Evolutionary conservation across 2,113 vertebrate genomes (phyloP), one percentile per base, ranked within the genome.

Genomic region (Laterallus jamaicensis): DNA sequence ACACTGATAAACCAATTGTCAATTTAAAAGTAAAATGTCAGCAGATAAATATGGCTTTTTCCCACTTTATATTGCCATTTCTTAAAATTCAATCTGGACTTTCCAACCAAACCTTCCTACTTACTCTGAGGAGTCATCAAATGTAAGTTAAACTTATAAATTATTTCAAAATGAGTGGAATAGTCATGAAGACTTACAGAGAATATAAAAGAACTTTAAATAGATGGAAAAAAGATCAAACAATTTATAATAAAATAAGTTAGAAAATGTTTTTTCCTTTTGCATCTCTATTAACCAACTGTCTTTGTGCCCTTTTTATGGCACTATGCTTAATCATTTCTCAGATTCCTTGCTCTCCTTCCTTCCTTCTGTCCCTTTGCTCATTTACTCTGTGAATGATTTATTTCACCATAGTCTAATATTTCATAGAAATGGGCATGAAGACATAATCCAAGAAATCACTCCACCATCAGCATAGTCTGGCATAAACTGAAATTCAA

Each of bases 1-100:
- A 86, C 78, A 95, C 78, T 94, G 71, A 84, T 31, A 96, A 97
- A 95, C 87, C 5, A 93, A 85, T 71, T 87, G 47, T 63, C 52
- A 71, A 97, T 95, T 96, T 96, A 86, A 88, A 98, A 95, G 68
- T 94, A 97, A 97, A 97, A 98, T 93, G n/a, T 92, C 94, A 95
- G 94, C 73, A 82, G n/a, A 95, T 28, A 80, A 91, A 44, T 84
- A 71, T 78, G 62, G 2, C 21, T 69, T 47, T 86, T 77, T 32
- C 3, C 75, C 25, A 92, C 32, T 78, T 26, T 35, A 9, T 28
- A 85, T 11, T 78, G 47, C 24, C 6, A 79, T 64, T 56, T 91
- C 77, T 75, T 71, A 31, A 64, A 94, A 96, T 73, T 93, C 18
- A 93, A 29, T 84, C 35, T 70, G 37, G 39, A 77, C 47, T 95